Percentiles rank a stretch among this genome's conserved stretches.
phyloP scores from a whole-genome alignment of 1,140 invertebrate species.

The Drosophila yakuba region DNA sequence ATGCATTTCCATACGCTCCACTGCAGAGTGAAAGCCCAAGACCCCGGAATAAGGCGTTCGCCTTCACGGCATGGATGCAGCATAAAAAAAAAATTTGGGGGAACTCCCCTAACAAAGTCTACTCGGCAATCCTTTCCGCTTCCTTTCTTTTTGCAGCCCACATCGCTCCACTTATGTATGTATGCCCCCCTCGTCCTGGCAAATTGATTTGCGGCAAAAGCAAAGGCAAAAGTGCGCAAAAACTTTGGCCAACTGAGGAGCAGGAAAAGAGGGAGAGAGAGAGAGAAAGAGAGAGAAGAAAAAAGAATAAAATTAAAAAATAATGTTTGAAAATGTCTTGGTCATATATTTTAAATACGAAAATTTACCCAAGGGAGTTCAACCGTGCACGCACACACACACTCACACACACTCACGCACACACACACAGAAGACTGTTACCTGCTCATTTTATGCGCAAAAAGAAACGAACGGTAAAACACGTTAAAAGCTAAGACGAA shows the following conservation, averaged over 20 bases:
- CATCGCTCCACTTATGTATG: background rate
- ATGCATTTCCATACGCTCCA: constrained; percentile 51
- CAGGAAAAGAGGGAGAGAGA: background rate
- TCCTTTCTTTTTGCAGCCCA: constrained; percentile 10
- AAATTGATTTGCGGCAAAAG: constrained; percentile 52
- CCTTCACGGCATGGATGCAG: constrained; percentile 23
- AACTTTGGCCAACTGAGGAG: constrained; percentile 1
- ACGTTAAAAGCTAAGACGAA: constrained; percentile 80
- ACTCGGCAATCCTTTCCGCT: constrained; percentile 39
- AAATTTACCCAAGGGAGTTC: constrained; percentile 77
- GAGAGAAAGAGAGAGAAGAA: background rate
- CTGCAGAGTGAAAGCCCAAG: constrained; percentile 6
- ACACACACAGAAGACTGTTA: constrained; percentile 28
- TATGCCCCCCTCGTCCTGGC: constrained; percentile 11
- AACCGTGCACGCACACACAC: constrained; percentile 42
- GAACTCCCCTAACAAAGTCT: constrained; percentile 23
- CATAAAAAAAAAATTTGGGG: constrained; percentile 38
- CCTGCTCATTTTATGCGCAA: constrained; percentile 78
- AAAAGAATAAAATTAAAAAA: constrained; percentile 74
- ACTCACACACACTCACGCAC: constrained; percentile 14
- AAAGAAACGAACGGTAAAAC: constrained; percentile 80
- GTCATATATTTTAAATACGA: constrained; percentile 80
- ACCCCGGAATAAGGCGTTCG: constrained; percentile 6
- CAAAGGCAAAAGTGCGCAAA: constrained; percentile 13
- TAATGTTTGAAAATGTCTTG: constrained; percentile 79